phyloP scores from a whole-genome alignment of 2,113 vertebrate species.

The Leucoraja erinaceus region DNA sequence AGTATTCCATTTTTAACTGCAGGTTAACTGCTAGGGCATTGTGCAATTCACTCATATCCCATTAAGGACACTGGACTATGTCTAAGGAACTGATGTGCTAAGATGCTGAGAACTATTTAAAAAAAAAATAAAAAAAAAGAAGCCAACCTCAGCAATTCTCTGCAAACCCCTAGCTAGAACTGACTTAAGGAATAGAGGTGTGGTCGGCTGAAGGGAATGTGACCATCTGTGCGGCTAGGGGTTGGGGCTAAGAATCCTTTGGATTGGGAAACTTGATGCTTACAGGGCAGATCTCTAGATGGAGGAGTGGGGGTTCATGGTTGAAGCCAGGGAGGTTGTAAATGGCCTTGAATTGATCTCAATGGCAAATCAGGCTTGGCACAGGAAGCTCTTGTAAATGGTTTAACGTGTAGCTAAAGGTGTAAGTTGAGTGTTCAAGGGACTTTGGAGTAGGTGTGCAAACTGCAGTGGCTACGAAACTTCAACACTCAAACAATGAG shows the following conservation, averaged over 20 bases:
- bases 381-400: neutral
- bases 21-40: no score
- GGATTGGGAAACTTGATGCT: neutral
- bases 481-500: neutral
- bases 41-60: no score
- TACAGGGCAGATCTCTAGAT: neutral
- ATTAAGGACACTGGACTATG: no score
- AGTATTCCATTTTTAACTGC: no score
- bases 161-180: no score
- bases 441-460: neutral
- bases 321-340: neutral
- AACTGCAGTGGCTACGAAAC: neutral
- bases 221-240: neutral
- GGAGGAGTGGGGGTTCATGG: neutral
- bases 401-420: neutral
- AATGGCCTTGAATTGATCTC: neutral
- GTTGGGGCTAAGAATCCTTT: neutral
- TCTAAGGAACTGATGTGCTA: no score
- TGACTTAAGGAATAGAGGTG: no score
- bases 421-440: neutral
- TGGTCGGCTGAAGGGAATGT: neutral
- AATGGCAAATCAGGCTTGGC: neutral
- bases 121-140: no score
- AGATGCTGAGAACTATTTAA: no score
- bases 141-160: no score